Percentiles rank a stretch among this genome's conserved stretches.
These are phyloP conservation scores for Clistopyga incitator DNA, from an alignment of 2,888 invertebrate genomes.

Conservation along the genomic window DNA sequence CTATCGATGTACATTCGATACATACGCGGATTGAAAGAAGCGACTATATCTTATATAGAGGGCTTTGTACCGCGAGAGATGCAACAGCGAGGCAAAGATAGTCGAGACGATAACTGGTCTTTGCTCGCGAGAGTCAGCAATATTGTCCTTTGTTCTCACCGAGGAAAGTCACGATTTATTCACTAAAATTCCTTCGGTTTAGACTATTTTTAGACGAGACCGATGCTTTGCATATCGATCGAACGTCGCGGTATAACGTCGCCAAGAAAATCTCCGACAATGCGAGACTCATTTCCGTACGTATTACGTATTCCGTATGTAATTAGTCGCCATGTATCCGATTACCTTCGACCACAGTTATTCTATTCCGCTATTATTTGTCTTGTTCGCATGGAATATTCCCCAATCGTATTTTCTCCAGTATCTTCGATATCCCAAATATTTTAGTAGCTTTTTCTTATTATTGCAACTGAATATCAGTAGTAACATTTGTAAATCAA, in stretches of 20 bases:
- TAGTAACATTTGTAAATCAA: neutral
- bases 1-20: slow-evolving; percentile 43
- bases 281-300: slow-evolving; percentile 14
- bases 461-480: neutral
- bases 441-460: neutral
- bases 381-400: neutral
- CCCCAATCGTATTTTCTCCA: too few relatives aligned
- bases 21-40: neutral
- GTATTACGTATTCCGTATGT: neutral
- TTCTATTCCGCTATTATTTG: too few relatives aligned
- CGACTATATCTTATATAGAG: neutral
- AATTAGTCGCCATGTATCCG: neutral
- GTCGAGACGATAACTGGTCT: slow-evolving; percentile 12
- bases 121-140: neutral
- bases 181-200: neutral
- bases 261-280: slow-evolving; percentile 6
- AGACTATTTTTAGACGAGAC: slow-evolving; percentile 21
- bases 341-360: slow-evolving; percentile 2
- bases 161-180: neutral
- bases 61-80: neutral
- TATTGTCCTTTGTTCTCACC: neutral
- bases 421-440: too few relatives aligned
- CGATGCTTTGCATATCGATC: slow-evolving; percentile 8
- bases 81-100: slow-evolving; percentile 9
- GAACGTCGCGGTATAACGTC: slow-evolving; percentile 4